A percentile compares a stretch with the other conserved stretches of the same genome.
Conservation (phyloP, 2,113 vertebrate species). For the Symphodus melops region DNA sequence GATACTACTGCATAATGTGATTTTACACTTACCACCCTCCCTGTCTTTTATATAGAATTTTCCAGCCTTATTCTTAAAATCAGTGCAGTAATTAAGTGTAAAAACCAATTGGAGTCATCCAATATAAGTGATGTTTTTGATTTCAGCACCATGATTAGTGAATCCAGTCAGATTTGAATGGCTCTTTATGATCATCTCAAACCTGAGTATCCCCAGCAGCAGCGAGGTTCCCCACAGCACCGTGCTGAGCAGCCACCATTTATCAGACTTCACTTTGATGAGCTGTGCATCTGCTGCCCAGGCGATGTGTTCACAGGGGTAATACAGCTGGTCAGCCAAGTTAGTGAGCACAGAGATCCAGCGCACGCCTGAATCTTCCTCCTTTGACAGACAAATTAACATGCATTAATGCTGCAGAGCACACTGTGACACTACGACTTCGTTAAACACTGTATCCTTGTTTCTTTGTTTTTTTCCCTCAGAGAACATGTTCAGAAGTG, state of each 20-base stretch:
- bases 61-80: too few relatives aligned
- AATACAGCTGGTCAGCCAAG: conserved; percentile 93
- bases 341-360: conserved; percentile 90
- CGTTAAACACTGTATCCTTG: too few relatives aligned
- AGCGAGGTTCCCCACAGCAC: conserved; percentile 89
- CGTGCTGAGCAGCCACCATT: conserved; percentile 90
- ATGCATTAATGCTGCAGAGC: background rate
- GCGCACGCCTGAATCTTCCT: conserved; percentile 85
- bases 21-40: too few relatives aligned
- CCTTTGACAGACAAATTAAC: conserved; percentile 75
- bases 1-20: too few relatives aligned
- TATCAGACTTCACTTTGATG: conserved; percentile 79
- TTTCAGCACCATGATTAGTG: background rate
- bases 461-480: too few relatives aligned
- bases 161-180: background rate
- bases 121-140: too few relatives aligned
- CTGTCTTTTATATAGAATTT: too few relatives aligned
- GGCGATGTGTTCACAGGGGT: conserved; percentile 94
- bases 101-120: too few relatives aligned
- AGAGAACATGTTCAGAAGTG: too few relatives aligned
- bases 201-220: conserved; percentile 89
- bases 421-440: background rate
- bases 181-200: conserved; percentile 33
- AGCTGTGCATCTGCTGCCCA: conserved; percentile 91
- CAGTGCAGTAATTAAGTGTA: too few relatives aligned